These are phyloP conservation scores for Gnathonemus echidnorhynchus DNA, from an alignment of 2,113 vertebrate genomes.

Conservation along the genomic window DNA sequence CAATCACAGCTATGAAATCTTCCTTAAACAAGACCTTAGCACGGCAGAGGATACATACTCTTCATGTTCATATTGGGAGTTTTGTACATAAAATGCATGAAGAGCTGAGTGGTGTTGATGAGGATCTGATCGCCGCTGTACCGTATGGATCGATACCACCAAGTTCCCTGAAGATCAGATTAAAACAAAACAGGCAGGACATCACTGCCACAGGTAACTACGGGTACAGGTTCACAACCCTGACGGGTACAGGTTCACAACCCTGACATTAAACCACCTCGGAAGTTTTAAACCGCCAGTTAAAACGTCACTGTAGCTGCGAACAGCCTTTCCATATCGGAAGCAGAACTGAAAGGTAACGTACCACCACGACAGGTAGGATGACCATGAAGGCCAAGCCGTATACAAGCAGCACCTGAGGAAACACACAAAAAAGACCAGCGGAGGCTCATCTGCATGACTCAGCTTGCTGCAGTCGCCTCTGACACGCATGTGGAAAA, in stretches of 20 bases:
- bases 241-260: neutral
- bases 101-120: conserved; percentile 95
- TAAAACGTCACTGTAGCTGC: neutral
- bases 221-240: neutral
- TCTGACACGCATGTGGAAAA: neutral
- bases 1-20: neutral
- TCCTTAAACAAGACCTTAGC: neutral
- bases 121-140: conserved; percentile 98
- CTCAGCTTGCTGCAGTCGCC: neutral
- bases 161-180: conserved; percentile 74
- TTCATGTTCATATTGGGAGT: conserved; percentile 99
- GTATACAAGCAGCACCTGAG: conserved; percentile 89
- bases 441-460: neutral
- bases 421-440: neutral
- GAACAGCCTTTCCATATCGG: neutral
- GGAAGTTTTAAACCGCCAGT: neutral
- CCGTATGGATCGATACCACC: conserved; percentile 98
- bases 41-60: conserved; percentile 65
- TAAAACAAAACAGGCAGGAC: neutral
- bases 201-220: neutral
- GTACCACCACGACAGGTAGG: conserved; percentile 95
- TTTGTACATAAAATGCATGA: conserved; percentile 97
- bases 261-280: neutral
- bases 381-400: conserved; percentile 99
- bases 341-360: conserved; percentile 33